Evolutionary conservation across 2,888 invertebrate genomes (phyloP).

Genomic region (Zygaena filipendulae): DNA sequence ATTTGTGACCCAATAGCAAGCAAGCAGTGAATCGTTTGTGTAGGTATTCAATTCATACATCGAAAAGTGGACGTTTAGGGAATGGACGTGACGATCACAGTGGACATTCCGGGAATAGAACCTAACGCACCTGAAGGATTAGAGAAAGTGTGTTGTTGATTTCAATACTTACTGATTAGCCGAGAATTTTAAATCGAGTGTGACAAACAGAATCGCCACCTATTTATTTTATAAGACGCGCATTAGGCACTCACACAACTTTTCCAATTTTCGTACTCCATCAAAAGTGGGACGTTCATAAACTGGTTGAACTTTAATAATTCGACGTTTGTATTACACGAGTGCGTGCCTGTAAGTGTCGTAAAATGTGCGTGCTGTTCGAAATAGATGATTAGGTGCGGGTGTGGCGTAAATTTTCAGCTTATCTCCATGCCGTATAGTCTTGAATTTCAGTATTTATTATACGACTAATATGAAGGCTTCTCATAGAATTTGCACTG

Average conservation of each 20-base stretch:
- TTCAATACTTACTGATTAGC: too few relatives aligned
- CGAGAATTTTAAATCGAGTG: too few relatives aligned
- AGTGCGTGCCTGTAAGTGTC: conserved; percentile 44
- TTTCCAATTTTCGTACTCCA: conserved; percentile 39
- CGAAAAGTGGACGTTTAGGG: too few relatives aligned
- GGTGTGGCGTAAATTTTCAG: conserved; percentile 46
- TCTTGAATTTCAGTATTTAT: conserved; percentile 37
- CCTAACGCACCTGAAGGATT: too few relatives aligned
- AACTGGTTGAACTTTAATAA: conserved; percentile 46
- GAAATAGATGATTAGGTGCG: conserved; percentile 38
- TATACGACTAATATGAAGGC: conserved; percentile 30
- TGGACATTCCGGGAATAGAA: too few relatives aligned
- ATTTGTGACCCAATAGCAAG: too few relatives aligned
- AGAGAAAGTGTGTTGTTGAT: too few relatives aligned
- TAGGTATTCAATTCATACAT: too few relatives aligned
- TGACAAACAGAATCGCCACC: too few relatives aligned
- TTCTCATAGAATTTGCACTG: conserved; percentile 23
- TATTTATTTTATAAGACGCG: too few relatives aligned
- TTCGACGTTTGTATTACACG: conserved; percentile 40
- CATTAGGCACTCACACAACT: conserved; percentile 33
- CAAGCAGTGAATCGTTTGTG: too few relatives aligned
- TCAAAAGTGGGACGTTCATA: conserved; percentile 34
- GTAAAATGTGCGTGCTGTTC: conserved; percentile 46
- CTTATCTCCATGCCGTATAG: conserved; percentile 34
- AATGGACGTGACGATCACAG: too few relatives aligned